These are phyloP conservation scores for Sebastes ruberrimus DNA, from an alignment of 2,797 vertebrate genomes.

Conservation along the genomic window DNA sequence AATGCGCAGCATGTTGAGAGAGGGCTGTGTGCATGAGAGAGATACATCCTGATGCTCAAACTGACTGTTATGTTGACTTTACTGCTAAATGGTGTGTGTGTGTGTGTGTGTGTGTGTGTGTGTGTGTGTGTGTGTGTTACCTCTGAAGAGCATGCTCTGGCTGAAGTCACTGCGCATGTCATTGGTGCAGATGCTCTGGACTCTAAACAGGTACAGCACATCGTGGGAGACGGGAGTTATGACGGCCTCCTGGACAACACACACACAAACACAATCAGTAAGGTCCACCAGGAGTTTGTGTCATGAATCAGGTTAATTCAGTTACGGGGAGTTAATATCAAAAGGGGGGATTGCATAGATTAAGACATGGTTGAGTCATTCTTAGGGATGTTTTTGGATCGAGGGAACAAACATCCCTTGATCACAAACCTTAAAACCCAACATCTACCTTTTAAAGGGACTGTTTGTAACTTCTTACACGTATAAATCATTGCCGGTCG, in stretches of 20 bases:
- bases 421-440: background rate
- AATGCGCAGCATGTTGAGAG: background rate
- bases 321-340: no score
- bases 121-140: slow-evolving; percentile 69
- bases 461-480: no score
- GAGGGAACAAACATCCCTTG: no score
- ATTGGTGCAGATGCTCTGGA: slow-evolving; percentile 94
- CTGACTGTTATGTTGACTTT: background rate
- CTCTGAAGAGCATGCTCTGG: slow-evolving; percentile 98
- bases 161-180: slow-evolving; percentile 99
- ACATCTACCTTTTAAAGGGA: background rate
- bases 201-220: slow-evolving; percentile 95
- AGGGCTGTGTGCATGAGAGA: background rate
- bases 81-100: background rate
- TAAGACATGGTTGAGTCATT: background rate
- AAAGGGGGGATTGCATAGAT: no score
- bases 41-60: background rate
- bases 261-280: background rate
- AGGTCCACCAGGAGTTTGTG: no score
- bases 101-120: background rate
- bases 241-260: slow-evolving; percentile 88
- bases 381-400: background rate
- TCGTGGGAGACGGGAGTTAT: slow-evolving; percentile 94
- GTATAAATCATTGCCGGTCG: no score
- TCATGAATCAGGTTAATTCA: background rate